Conservation (phyloP, 2,113 vertebrate genomes). For the Eublepharis macularius region DNA sequence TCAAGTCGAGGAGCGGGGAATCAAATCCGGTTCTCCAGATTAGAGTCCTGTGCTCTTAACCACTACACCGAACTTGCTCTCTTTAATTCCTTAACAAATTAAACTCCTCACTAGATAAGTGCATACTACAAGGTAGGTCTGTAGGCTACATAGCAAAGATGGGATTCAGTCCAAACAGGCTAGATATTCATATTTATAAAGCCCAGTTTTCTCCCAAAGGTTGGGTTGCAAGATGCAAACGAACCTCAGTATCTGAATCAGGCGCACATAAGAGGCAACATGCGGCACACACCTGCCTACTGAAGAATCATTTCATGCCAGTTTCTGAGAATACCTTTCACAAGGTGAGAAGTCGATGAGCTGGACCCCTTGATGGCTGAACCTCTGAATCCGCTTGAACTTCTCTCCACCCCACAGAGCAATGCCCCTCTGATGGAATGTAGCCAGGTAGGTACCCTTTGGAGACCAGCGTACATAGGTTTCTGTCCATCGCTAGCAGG, state of each 20-base stretch:
- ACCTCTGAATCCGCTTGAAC: conserved; percentile 98
- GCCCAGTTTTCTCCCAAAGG: too few species aligned
- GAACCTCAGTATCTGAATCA: neutral
- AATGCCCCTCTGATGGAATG: conserved; percentile 95
- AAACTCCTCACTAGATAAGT: neutral
- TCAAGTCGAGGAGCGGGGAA: too few species aligned
- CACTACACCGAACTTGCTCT: too few species aligned
- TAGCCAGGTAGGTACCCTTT: conserved; percentile 95
- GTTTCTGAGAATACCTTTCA: conserved; percentile 81
- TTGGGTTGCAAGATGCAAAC: neutral
- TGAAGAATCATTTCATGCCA: neutral
- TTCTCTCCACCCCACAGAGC: conserved; percentile 99
- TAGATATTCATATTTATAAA: too few species aligned
- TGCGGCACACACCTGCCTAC: neutral
- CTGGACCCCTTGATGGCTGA: conserved; percentile 95
- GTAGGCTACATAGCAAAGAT: neutral
- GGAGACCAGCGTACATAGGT: conserved; percentile 98
- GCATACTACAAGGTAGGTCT: too few species aligned
- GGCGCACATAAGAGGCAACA: neutral
- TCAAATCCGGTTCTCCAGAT: too few species aligned
- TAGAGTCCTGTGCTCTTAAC: too few species aligned
- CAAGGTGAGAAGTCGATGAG: conserved; percentile 98
- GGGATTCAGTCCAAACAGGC: too few species aligned
- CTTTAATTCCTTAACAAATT: neutral
- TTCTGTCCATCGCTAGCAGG: conserved; percentile 92